These are phyloP conservation scores for Erynnis tages DNA, from an alignment of 2,888 invertebrate species.

Conservation along the genomic window DNA sequence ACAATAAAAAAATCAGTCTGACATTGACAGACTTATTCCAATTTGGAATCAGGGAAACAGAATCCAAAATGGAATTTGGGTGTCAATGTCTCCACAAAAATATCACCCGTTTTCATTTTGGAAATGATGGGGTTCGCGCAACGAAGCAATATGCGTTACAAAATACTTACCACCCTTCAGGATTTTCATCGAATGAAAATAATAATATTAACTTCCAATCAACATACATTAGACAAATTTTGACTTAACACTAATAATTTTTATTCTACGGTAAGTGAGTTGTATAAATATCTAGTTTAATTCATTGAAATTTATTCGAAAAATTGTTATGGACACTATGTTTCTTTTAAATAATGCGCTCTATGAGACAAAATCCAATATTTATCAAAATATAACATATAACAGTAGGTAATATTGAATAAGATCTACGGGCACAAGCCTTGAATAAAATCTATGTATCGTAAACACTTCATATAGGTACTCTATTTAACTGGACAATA, in stretches of 20 bases:
- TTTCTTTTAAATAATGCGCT: conserved; percentile 12
- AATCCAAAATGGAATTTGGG: conserved; percentile 44
- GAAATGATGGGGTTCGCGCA: conserved; percentile 25
- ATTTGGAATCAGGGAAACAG: conserved; percentile 32
- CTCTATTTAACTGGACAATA: conserved; percentile 46
- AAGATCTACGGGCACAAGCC: conserved; percentile 30
- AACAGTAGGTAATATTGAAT: conserved; percentile 33
- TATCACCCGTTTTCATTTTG: conserved; percentile 31
- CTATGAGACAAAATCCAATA: conserved; percentile 37
- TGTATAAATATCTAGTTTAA: conserved; percentile 31
- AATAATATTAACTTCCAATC: conserved; percentile 10
- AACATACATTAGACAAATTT: conserved; percentile 8
- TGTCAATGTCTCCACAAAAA: conserved; percentile 54
- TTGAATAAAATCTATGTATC: conserved; percentile 42
- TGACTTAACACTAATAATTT: conserved; percentile 8
- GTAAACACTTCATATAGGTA: conserved; percentile 36
- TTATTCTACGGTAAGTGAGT: conserved; percentile 27
- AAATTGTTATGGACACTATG: background rate
- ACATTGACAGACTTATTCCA: conserved; percentile 55
- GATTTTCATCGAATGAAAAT: conserved; percentile 17
- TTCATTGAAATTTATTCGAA: conserved; percentile 26
- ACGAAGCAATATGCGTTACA: conserved; percentile 21
- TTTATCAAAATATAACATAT: conserved; percentile 40
- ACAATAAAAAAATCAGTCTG: conserved; percentile 50
- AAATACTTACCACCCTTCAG: conserved; percentile 8